Evolutionary conservation across 1,140 invertebrate genomes (phyloP), one percentile per base, ranked within the genome.

Genomic region (Ips typographus): DNA sequence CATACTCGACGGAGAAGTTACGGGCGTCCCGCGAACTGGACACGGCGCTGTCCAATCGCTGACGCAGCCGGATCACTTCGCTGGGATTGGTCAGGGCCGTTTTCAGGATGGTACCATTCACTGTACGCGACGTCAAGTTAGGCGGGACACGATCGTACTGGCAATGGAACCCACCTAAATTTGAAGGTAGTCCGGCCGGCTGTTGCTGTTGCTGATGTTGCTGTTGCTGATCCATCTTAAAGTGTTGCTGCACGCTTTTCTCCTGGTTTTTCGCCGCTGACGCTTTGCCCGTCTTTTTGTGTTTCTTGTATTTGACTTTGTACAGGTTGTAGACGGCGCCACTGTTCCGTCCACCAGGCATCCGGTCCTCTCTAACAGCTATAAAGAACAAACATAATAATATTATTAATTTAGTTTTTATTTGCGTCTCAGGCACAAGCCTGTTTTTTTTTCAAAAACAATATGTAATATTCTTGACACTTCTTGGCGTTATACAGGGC

Each of bases 301-400:
- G 94, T 82, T 98, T 98, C 83, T 97, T 96, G 83, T 98, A 98
- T 84, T 98, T 98, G 4, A 98, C 94, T 90, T 99, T 99, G 84
- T 99, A 99, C 66, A 99, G 85, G 82, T 98, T 99, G 82, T 99
- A 99, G 52, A 99, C 97, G 65, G 96, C 96, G 57, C 96, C 96
- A 71, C 95, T 98, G 84, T 98, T 99, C 71, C 98, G 86, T 40
- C 98, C 98, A 57, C 98, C 98, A 42, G 98, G 95, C 92, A 99
- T 99, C 77, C 98, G 87, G 83, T 99, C 98, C 83, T 98, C 95
- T 77, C 98, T 85, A 61, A 99, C 97, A 76, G 98, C 98, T 95
- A 81, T 38, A 82, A 83, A 74, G 66, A 6, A 37, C 37, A 71
- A 68, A 22, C 22, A 22, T 22, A 22, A 22, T 22, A 51, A 62